Evolutionary conservation across 2,113 vertebrate species (phyloP).

Genomic region (Telmatochromis sp.): DNA sequence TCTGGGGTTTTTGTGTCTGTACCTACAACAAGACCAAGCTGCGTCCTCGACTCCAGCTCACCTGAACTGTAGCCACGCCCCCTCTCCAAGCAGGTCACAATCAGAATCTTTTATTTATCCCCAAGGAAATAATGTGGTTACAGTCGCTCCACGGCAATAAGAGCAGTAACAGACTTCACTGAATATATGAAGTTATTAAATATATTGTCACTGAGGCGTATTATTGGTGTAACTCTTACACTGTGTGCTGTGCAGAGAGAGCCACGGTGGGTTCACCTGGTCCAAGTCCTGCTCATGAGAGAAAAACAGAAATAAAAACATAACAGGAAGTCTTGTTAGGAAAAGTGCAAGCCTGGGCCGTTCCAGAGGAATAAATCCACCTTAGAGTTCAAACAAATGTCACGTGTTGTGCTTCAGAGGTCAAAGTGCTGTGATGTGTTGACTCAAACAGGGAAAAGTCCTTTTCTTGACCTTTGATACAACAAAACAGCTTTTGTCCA

Average conservation of each 20-base stretch:
- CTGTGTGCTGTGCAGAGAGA: neutral
- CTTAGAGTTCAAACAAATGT: neutral
- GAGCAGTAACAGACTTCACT: neutral
- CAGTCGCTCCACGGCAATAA: neutral
- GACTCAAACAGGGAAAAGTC: neutral
- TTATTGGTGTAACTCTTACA: neutral
- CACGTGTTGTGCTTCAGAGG: neutral
- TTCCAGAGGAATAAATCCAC: neutral
- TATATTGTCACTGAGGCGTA: neutral
- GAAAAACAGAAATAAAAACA: neutral
- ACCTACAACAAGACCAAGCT: neutral
- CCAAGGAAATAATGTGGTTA: neutral
- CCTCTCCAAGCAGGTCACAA: neutral
- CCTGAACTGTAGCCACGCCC: neutral
- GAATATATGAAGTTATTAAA: neutral
- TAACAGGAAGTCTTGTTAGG: neutral
- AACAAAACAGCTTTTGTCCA: neutral
- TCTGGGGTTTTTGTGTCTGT: neutral
- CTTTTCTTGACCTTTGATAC: neutral
- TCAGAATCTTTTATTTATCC: neutral
- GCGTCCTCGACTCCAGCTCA: neutral
- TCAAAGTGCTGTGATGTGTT: neutral
- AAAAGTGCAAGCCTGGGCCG: fast-evolving
- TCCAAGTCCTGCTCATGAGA: fast-evolving
- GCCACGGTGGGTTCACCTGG: neutral